Evolutionary conservation across 2,113 vertebrate genomes (phyloP).

Genomic region (Nyctereutes procyonoides): DNA sequence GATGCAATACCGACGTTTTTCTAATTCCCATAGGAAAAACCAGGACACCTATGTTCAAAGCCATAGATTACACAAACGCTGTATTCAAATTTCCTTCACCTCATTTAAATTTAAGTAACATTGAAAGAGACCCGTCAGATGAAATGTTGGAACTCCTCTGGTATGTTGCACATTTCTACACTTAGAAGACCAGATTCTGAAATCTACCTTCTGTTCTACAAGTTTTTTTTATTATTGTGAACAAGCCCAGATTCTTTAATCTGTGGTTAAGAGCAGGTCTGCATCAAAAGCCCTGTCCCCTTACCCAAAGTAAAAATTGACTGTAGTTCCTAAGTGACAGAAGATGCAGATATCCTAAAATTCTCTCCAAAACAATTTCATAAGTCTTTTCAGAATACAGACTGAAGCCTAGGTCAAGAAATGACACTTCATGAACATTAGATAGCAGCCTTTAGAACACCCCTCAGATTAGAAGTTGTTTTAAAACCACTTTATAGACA

Average conservation of each 20-base stretch:
- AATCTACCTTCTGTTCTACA: not conserved
- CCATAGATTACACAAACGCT: not conserved
- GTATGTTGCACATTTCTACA: not conserved
- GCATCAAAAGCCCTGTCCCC: conserved; percentile 8
- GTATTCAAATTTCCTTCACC: not conserved
- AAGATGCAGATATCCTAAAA: not conserved
- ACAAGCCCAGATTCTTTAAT: not conserved
- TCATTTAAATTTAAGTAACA: conserved; percentile 4
- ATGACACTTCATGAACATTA: conserved; percentile 32
- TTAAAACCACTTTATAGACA: conserved; percentile 24
- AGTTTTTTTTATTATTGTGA: not conserved
- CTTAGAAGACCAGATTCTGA: not conserved
- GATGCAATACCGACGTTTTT: not conserved
- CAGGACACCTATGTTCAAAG: not conserved
- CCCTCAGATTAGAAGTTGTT: conserved; percentile 5
- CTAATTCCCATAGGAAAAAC: not conserved
- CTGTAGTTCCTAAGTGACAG: not conserved
- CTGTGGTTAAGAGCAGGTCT: not conserved
- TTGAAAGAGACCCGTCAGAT: not conserved
- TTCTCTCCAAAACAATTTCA: not conserved
- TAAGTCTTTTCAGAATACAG: not conserved
- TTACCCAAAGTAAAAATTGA: not conserved
- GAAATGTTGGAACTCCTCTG: not conserved
- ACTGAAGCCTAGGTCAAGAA: not conserved
- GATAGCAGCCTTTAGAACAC: not conserved